phyloP scores from a whole-genome alignment of 2,113 vertebrate species.

The Psettodes erumei region DNA sequence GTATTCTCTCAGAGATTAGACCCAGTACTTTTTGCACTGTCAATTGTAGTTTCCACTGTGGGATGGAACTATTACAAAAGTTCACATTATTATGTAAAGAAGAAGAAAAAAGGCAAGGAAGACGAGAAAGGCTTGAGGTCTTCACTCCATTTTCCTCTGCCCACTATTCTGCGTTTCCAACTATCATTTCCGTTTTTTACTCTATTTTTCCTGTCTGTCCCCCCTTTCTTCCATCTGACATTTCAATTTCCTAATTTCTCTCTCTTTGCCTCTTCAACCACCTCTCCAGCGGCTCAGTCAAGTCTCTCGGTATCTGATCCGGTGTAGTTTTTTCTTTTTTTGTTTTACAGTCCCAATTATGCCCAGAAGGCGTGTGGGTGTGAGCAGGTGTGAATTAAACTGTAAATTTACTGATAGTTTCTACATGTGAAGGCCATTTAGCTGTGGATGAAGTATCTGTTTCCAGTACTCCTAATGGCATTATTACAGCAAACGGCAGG shows the following conservation, averaged over 20 bases:
- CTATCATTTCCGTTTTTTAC: neutral
- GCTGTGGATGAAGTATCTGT: constrained; percentile 53
- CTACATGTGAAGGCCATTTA: constrained; percentile 41
- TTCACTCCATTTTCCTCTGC: neutral
- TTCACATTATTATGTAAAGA: too few relatives aligned
- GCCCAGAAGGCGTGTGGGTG: neutral
- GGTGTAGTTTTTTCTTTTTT: constrained; percentile 4
- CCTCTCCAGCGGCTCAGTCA: constrained; percentile 27
- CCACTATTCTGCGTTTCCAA: neutral
- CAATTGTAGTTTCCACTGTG: too few relatives aligned
- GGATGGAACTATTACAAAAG: too few relatives aligned
- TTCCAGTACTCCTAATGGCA: constrained; percentile 56
- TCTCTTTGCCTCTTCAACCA: constrained; percentile 14
- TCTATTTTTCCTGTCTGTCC: neutral
- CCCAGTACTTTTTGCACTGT: neutral
- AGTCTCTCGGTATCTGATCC: constrained; percentile 24
- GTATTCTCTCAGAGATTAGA: too few relatives aligned
- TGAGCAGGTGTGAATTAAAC: constrained; percentile 6
- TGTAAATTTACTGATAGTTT: constrained; percentile 22
- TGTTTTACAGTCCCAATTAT: constrained; percentile 46
- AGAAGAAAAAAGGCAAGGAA: too few relatives aligned
- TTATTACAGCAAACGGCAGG: constrained; percentile 63
- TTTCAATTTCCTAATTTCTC: neutral
- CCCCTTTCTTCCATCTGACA: neutral
- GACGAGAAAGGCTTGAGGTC: too few relatives aligned